phyloP scores from a whole-genome alignment of 37 sponge, comb jelly and placozoan species.

The Cladorhizidae sp. region DNA sequence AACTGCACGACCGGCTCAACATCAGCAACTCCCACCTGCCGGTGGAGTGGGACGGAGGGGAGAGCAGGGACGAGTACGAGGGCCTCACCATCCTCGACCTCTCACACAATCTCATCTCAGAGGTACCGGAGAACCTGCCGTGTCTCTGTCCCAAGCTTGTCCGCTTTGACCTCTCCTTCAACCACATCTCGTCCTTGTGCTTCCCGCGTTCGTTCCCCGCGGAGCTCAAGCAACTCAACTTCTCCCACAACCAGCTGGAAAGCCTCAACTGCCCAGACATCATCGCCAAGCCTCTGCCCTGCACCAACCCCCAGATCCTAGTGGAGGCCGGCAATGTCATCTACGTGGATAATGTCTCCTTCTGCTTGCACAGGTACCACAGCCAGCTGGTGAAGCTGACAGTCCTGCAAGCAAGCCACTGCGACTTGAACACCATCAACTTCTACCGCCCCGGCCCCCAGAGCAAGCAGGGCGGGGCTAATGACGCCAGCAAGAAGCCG shows the following conservation, averaged over 20 bases:
- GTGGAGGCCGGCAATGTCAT: background rate
- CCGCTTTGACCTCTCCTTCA: conserved; percentile 68
- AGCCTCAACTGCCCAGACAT: conserved; percentile 36
- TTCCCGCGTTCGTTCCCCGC: conserved; percentile 66
- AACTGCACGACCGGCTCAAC: conserved; percentile 65
- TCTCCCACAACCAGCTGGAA: conserved; percentile 59
- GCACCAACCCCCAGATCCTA: conserved; percentile 52
- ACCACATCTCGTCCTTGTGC: conserved; percentile 46
- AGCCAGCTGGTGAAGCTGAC: conserved; percentile 34
- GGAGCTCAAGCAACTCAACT: conserved; percentile 51
- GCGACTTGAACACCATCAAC: conserved; percentile 30
- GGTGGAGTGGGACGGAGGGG: conserved; percentile 31
- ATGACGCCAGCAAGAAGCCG: background rate
- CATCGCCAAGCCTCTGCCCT: conserved; percentile 39
- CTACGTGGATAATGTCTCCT: conserved; percentile 28
- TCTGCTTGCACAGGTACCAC: conserved; percentile 53
- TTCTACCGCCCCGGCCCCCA: conserved; percentile 33
- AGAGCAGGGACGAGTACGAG: conserved; percentile 32
- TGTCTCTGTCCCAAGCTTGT: conserved; percentile 82
- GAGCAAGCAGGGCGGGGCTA: background rate
- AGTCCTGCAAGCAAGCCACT: conserved; percentile 47
- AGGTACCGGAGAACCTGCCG: conserved; percentile 70
- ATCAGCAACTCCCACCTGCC: conserved; percentile 45
- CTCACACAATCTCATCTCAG: conserved; percentile 59
- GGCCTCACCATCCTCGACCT: conserved; percentile 64